Conservation (phyloP, 2,888 invertebrate species). For the Aphrophora alni region DNA sequence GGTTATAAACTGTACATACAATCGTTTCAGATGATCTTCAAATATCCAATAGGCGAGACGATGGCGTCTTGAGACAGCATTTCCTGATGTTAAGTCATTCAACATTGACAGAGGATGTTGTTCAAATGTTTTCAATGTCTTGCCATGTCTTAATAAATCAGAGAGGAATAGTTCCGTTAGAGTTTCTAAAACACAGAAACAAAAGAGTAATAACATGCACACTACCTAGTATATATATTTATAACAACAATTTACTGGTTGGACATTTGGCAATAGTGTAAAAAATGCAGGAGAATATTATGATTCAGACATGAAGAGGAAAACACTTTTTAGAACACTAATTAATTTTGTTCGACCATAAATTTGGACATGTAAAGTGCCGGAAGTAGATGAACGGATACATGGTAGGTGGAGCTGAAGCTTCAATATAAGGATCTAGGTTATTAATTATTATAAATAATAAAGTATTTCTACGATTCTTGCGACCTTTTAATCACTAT, state of each 20-base stretch:
- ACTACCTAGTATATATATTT: neutral
- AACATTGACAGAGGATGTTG: constrained; percentile 67
- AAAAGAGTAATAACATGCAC: neutral
- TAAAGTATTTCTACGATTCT: no score
- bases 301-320: no score
- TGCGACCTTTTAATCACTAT: no score
- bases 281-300: neutral
- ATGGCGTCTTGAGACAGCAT: constrained; percentile 66
- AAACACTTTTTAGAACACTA: no score
- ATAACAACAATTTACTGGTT: neutral
- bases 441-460: no score
- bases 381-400: no score
- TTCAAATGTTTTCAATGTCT: constrained; percentile 70
- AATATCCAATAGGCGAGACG: constrained; percentile 83
- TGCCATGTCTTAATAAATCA: constrained; percentile 70
- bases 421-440: no score
- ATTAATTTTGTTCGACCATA: no score
- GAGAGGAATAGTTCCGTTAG: constrained; percentile 78
- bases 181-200: constrained; percentile 65
- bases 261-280: neutral
- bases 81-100: constrained; percentile 68
- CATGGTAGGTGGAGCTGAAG: no score
- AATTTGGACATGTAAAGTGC: no score
- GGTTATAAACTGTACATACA: constrained; percentile 69
- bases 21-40: constrained; percentile 84